Conservation (phyloP, 1,140 invertebrate species). For the Drosophila yakuba region DNA sequence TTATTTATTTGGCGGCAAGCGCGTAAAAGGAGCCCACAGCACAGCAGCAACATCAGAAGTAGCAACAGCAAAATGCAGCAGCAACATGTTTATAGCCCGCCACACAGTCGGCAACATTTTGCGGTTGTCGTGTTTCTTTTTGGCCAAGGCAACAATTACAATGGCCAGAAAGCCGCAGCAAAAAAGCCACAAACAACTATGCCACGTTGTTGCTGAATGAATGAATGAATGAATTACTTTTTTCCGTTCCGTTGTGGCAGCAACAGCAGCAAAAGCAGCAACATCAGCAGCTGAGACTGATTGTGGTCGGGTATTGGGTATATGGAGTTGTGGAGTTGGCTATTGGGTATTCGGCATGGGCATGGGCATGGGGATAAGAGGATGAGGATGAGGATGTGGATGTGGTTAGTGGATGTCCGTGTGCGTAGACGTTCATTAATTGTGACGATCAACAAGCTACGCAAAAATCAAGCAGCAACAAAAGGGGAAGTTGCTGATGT, state of each 20-base stretch:
- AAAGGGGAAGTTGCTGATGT: slow-evolving; percentile 44
- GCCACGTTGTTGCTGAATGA: slow-evolving; percentile 62
- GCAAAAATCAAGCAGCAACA: slow-evolving; percentile 66
- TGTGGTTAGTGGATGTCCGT: slow-evolving; percentile 79
- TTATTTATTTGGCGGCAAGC: slow-evolving; percentile 76
- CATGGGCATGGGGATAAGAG: slow-evolving; percentile 29
- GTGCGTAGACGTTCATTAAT: slow-evolving; percentile 82
- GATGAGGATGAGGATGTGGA: slow-evolving; percentile 52
- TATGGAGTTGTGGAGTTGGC: slow-evolving; percentile 15
- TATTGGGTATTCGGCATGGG: slow-evolving; percentile 19
- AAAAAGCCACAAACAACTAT: slow-evolving; percentile 49
- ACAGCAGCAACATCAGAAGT: slow-evolving; percentile 20
- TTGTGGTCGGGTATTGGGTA: slow-evolving; percentile 36
- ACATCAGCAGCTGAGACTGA: slow-evolving; percentile 51
- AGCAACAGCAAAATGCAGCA: slow-evolving; percentile 24
- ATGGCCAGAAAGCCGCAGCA: slow-evolving; percentile 29
- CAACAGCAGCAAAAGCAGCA: slow-evolving; percentile 31
- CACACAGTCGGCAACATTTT: slow-evolving; percentile 65
- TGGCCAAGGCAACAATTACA: slow-evolving; percentile 75
- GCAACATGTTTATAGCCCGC: slow-evolving; percentile 47
- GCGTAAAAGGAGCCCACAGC: slow-evolving; percentile 74
- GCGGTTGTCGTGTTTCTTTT: slow-evolving; percentile 61
- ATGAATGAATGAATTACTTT: slow-evolving; percentile 76
- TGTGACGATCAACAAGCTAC: slow-evolving; percentile 82
- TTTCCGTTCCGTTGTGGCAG: slow-evolving; percentile 69